phyloP scores from a whole-genome alignment of 2,888 invertebrate species.

The Thera britannica region DNA sequence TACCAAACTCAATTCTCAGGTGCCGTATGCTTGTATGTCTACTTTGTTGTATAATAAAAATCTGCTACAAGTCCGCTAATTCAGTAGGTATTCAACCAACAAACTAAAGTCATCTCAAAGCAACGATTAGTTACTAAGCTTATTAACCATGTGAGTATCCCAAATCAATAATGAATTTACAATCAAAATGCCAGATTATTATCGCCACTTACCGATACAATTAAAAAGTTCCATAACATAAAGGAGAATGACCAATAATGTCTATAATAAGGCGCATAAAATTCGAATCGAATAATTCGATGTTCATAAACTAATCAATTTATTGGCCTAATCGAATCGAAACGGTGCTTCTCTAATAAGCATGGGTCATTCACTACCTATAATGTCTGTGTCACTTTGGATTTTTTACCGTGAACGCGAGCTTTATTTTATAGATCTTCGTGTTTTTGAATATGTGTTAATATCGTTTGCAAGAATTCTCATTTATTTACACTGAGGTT shows the following conservation, averaged over 20 bases:
- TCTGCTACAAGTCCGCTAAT: too few relatives aligned
- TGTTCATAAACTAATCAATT: conserved; percentile 30
- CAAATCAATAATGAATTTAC: conserved; percentile 14
- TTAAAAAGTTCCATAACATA: conserved; percentile 25
- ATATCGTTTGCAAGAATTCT: too few relatives aligned
- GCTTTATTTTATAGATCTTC: not conserved
- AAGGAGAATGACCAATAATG: conserved; percentile 21
- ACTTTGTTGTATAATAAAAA: too few relatives aligned
- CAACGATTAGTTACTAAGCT: not conserved
- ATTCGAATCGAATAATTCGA: conserved; percentile 29
- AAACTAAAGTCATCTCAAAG: too few relatives aligned
- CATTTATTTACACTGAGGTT: too few relatives aligned
- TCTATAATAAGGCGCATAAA: conserved; percentile 26
- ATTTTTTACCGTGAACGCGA: not conserved
- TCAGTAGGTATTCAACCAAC: too few relatives aligned
- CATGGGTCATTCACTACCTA: conserved; percentile 14
- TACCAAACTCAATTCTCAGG: too few relatives aligned
- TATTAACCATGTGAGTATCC: not conserved
- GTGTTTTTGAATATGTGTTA: too few relatives aligned
- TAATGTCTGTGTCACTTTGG: not conserved
- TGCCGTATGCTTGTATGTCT: too few relatives aligned
- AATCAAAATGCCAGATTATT: conserved; percentile 5
- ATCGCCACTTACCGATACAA: conserved; percentile 14
- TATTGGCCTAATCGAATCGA: conserved; percentile 28
- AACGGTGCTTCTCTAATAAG: conserved; percentile 14